Evolutionary conservation across 2,797 vertebrate genomes (phyloP).

Genomic region (Otolemur crassicaudatus): DNA sequence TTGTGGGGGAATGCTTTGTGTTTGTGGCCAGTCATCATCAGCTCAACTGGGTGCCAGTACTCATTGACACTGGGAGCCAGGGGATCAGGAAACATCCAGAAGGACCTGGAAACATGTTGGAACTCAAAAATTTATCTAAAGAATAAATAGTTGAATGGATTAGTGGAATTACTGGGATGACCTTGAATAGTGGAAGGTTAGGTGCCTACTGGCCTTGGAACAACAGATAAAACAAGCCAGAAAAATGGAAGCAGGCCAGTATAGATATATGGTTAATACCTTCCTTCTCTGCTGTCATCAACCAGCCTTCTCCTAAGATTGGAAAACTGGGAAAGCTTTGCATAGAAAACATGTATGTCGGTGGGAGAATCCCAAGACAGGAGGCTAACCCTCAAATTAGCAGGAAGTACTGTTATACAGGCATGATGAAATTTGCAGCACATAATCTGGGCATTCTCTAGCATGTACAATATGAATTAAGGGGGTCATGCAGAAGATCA

Average conservation of each 20-base stretch:
- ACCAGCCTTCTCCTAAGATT: slow-evolving; percentile 17
- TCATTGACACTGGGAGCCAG: too few relatives aligned
- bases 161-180: slow-evolving; percentile 28
- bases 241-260: slow-evolving; percentile 37
- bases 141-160: slow-evolving; percentile 21
- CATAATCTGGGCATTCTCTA: slow-evolving; percentile 52
- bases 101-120: background rate
- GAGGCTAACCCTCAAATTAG: slow-evolving; percentile 41
- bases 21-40: too few relatives aligned
- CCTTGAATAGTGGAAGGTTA: slow-evolving; percentile 56
- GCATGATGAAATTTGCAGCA: slow-evolving; percentile 4
- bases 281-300: slow-evolving; percentile 23
- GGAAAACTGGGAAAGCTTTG: slow-evolving; percentile 36
- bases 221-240: slow-evolving; percentile 19
- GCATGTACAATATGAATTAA: background rate
- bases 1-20: too few relatives aligned
- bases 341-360: background rate
- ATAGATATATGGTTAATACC: slow-evolving; percentile 54
- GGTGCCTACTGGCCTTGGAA: background rate
- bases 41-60: too few relatives aligned
- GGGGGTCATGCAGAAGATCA: background rate
- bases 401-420: slow-evolving; percentile 1
- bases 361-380: slow-evolving; percentile 24
- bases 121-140: slow-evolving; percentile 46
- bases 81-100: too few relatives aligned